Base-by-base conservation (phyloP, 1,140 invertebrate species). In the Drosophila mauritiana region DNA sequence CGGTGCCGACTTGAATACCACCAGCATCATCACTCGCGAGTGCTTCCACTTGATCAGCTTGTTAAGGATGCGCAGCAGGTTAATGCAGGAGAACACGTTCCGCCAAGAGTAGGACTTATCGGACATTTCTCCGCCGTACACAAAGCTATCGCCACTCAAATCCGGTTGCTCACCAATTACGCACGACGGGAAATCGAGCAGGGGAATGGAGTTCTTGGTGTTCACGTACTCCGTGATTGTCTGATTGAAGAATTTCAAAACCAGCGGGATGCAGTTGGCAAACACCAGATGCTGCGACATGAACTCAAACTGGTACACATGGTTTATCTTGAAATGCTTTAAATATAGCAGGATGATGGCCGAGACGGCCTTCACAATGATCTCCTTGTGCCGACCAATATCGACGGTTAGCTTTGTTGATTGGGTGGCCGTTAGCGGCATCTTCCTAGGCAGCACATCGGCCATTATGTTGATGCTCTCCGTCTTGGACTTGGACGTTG, bases 31-130 rank as follows among this genome's bases (percentile, higher is more conserved):
- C 31, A 99, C 99, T 76, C 99, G 95, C 25, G 98, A 99, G 93
- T 99, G 98, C 93, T 99, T 99, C 98, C 98, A 99, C 93, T 99
- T 99, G 36, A 98, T 99, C 42, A 99, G 93, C 94, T 99, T 99
- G 92, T 99, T 99, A 22, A 99, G 94, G 85, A 99, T 98, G 83
- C 99, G 94, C 39, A 99, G 93, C 36, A 99, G 93, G 94, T 99
- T 99, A 51, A 99, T 99, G 91, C 98, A 99, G 2, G 98, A 97
- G 93, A 99, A 99, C 22, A 99, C 95, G 94, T 99, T 99, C 75
- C 98, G 94, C 99, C 98, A 99, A 46, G 98, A 98, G 43, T 95
- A 94, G 65, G 97, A 95, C 73, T 95, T 95, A 83, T 98, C 97
- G 17, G 97, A 97, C 82, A 98, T 96, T 34, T 91, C 88, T 0